Percentiles rank a stretch among this genome's conserved stretches.
Evolutionary conservation across 2,113 vertebrate species (phyloP).

Genomic region (Eonycteris spelaea): DNA sequence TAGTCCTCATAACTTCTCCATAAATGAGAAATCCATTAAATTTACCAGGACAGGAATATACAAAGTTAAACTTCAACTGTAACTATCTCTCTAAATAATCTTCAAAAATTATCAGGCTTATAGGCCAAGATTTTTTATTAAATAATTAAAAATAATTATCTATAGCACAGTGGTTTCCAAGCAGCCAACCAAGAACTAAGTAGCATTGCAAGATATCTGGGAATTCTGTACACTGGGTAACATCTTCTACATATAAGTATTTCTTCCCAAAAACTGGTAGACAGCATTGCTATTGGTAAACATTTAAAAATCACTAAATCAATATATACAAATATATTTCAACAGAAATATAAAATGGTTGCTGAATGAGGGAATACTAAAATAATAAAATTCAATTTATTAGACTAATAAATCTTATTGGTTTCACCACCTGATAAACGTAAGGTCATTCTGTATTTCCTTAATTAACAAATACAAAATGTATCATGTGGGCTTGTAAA

Average conservation of each 20-base stretch:
- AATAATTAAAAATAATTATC: constrained; percentile 22
- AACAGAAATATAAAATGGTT: not conserved
- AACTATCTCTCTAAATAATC: not conserved
- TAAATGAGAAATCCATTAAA: not conserved
- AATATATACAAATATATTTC: not conserved
- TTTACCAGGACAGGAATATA: not conserved
- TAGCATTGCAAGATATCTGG: not conserved
- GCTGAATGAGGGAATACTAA: not conserved
- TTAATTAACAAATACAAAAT: not conserved
- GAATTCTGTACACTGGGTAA: not conserved
- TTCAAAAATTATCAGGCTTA: not conserved
- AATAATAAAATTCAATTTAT: not conserved
- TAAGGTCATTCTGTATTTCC: not conserved
- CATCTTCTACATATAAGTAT: not conserved
- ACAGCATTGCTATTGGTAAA: not conserved
- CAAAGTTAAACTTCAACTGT: not conserved
- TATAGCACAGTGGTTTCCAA: not conserved
- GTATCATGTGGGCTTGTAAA: not conserved
- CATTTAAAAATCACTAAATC: not conserved
- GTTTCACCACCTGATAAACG: not conserved
- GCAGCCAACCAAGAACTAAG: not conserved
- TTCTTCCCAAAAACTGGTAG: not conserved
- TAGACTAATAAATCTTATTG: not conserved
- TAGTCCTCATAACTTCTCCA: not conserved
- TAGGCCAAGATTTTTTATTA: not conserved